phyloP scores from a whole-genome alignment of 2,113 vertebrate species.

The Pedetes capensis region DNA sequence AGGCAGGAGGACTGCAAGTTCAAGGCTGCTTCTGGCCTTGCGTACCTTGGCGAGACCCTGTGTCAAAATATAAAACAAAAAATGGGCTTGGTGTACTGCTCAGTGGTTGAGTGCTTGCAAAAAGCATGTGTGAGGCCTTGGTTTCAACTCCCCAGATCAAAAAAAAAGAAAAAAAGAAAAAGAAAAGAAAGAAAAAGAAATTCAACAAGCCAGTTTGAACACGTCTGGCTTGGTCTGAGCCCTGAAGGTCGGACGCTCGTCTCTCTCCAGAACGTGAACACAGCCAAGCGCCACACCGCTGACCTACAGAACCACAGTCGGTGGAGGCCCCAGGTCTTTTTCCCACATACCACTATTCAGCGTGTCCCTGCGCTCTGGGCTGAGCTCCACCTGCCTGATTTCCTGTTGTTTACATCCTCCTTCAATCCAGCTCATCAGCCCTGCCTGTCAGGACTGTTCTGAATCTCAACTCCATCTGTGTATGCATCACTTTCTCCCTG shows the following conservation, averaged over 20 bases:
- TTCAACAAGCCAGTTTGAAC: not conserved
- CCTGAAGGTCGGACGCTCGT: rapidly evolving
- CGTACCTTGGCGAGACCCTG: no score
- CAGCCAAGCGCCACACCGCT: not conserved
- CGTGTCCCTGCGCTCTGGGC: not conserved
- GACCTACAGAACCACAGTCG: not conserved
- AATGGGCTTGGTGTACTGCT: no score
- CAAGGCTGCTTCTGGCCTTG: no score
- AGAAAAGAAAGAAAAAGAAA: no score
- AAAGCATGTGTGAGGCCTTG: no score
- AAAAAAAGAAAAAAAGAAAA: no score
- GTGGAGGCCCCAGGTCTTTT: not conserved
- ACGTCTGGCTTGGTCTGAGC: not conserved
- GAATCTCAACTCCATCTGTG: not conserved
- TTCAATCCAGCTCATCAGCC: not conserved
- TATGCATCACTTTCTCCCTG: rapidly evolving
- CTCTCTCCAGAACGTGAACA: not conserved
- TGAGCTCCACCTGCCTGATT: rapidly evolving
- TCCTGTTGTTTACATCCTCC: not conserved
- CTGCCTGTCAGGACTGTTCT: not conserved
- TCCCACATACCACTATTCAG: not conserved
- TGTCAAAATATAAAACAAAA: no score
- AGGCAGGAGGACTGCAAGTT: no score
- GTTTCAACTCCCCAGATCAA: no score
- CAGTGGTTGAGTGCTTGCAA: no score